Base-by-base conservation (phyloP, 2,113 vertebrate genomes). In the Pluvialis apricaria region DNA sequence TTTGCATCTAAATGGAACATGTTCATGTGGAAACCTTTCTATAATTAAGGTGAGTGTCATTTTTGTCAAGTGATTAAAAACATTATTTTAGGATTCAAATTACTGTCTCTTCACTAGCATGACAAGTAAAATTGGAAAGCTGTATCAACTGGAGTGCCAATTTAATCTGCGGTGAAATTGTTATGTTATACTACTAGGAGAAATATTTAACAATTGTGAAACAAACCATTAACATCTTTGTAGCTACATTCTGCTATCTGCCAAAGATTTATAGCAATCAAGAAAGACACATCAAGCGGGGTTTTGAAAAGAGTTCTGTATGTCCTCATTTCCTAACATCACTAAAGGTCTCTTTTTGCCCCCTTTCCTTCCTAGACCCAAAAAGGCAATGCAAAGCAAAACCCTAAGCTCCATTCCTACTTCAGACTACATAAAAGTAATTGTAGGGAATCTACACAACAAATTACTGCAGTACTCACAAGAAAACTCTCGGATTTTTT, bases 1-100 rank as follows among this genome's bases (percentile, higher is more conserved):
- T 95, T 84, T 89, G 70, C 82, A 77, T 57, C 49, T 58, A 96
- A 87, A 79, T 73, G 73, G 82, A 89, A 91, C 10, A 7, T 85
- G 91, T 45, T 96, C 86, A 89, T 4, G 4, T 82, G 91, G 40
- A 94, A 91, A 92, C 61, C 88, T 85, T 91, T 70, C 81, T 66
- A 73, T 90, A 97, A 96, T 95, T 89, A 95, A 91, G 73, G 81
- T 69, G 73, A 90, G 38, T 94, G 92, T 92, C 91, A 96, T 52
- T 91, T 97, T 91, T 87, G 90, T 93, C 95, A 96, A 94, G 81
- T 94, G 84, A 94, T 94, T 95, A 96, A 94, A 93, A 92, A 82
- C 52, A 94, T 87, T 91, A 92, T 94, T 96, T 94, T 76, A 84
- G 66, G 70, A 96, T 95, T 90, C 91, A 92, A 95, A 97, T 95